A percentile compares a stretch with the other conserved stretches of the same genome.
phyloP scores from a whole-genome alignment of 2,113 vertebrate genomes.

The Corapipo altera region DNA sequence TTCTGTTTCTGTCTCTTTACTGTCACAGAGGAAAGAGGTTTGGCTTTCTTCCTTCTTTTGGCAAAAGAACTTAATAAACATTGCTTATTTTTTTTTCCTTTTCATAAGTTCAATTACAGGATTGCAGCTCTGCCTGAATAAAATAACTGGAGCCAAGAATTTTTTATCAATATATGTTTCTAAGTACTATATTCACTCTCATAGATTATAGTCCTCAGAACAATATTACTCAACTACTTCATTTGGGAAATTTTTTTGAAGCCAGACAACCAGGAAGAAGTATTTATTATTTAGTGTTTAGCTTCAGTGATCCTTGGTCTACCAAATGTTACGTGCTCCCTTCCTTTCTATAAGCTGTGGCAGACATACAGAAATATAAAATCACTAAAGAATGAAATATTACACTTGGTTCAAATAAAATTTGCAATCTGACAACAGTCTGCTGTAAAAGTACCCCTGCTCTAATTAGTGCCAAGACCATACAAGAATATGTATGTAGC shows the following conservation, averaged over 20 bases:
- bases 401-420: not conserved
- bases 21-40: not conserved
- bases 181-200: not conserved
- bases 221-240: not conserved
- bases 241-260: not conserved
- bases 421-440: not conserved
- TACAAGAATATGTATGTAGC: rapidly evolving
- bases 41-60: not conserved
- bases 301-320: not conserved
- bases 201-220: not conserved
- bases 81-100: rapidly evolving
- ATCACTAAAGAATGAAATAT: not conserved
- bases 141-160: not conserved
- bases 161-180: not conserved
- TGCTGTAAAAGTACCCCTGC: not conserved
- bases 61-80: not conserved
- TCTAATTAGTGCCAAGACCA: not conserved
- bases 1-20: not conserved
- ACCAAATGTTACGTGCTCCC: not conserved
- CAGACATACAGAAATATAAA: not conserved
- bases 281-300: not conserved
- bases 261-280: not conserved
- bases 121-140: not conserved
- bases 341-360: not conserved
- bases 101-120: not conserved